These are phyloP conservation scores for Nothobranchius furzeri DNA, from an alignment of 2,113 vertebrate species.

Conservation along the genomic window DNA sequence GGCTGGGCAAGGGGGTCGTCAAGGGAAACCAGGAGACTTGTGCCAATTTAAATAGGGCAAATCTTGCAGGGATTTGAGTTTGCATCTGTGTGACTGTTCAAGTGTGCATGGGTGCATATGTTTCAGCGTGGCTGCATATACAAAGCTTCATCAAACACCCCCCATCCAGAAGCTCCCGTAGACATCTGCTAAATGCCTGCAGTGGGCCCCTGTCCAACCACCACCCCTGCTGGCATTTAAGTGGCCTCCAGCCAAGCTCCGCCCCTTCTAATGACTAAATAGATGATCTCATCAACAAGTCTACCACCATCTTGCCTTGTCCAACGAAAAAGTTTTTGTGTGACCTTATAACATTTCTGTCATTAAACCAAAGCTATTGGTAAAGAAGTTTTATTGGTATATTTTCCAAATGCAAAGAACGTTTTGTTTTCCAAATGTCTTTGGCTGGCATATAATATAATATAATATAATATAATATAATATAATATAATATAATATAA, in stretches of 20 bases:
- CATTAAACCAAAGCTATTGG: not conserved
- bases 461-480: no score
- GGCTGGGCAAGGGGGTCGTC: constrained; percentile 29
- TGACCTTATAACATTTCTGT: not conserved
- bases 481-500: no score
- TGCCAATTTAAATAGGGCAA: constrained; percentile 64
- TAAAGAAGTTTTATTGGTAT: no score
- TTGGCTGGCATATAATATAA: no score
- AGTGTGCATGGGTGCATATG: not conserved
- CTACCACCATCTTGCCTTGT: not conserved
- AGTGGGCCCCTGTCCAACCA: constrained; percentile 31
- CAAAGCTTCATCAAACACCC: constrained; percentile 37
- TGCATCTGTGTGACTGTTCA: constrained; percentile 26
- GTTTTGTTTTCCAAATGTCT: no score
- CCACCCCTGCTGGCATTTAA: constrained; percentile 47
- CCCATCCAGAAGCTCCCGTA: constrained; percentile 12
- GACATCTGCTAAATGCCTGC: constrained; percentile 61
- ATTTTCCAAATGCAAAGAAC: no score
- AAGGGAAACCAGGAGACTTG: constrained; percentile 69
- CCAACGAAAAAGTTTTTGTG: not conserved
- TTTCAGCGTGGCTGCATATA: constrained; percentile 14
- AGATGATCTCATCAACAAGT: constrained; percentile 23
- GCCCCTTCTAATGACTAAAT: constrained; percentile 12
- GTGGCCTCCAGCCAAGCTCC: constrained; percentile 36
- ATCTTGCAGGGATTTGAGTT: constrained; percentile 46